These are phyloP conservation scores for Monochamus alternatus DNA, from an alignment of 2,888 invertebrate species.

Conservation along the genomic window DNA sequence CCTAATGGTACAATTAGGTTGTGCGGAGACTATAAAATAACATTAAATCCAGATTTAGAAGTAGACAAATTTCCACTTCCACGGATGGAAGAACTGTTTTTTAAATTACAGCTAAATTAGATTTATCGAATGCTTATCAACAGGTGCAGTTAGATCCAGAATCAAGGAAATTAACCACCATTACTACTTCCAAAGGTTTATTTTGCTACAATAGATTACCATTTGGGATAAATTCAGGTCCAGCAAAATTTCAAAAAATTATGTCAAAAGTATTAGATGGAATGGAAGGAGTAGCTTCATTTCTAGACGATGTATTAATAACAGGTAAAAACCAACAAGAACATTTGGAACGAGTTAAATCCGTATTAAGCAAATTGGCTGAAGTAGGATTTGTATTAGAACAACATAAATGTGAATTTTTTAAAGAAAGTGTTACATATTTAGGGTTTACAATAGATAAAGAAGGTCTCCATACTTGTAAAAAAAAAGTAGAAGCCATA, in stretches of 20 bases:
- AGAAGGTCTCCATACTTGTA: slow-evolving; percentile 32
- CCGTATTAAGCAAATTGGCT: background rate
- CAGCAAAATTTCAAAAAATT: slow-evolving; percentile 1
- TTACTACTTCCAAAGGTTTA: slow-evolving; percentile 36
- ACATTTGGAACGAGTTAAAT: no score
- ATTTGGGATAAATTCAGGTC: background rate
- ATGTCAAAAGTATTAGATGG: background rate
- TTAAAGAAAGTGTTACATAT: slow-evolving; percentile 24
- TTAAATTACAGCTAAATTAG: no score
- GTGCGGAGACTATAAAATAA: slow-evolving; percentile 58
- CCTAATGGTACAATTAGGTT: slow-evolving; percentile 49
- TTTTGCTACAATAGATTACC: background rate
- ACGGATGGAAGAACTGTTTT: no score
- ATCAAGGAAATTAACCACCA: background rate
- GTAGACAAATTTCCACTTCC: no score
- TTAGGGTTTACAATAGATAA: slow-evolving; percentile 37
- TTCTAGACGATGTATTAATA: slow-evolving; percentile 1
- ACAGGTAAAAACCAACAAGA: background rate
- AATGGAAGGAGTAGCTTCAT: slow-evolving; percentile 4
- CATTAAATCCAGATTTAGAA: slow-evolving; percentile 34
- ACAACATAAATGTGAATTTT: slow-evolving; percentile 26
- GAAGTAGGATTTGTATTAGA: background rate
- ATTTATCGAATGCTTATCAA: background rate
- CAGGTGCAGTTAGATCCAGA: background rate
- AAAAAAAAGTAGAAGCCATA: slow-evolving; percentile 23